phyloP scores from a whole-genome alignment of 2,113 vertebrate species.

The Oxyruncus cristatus region DNA sequence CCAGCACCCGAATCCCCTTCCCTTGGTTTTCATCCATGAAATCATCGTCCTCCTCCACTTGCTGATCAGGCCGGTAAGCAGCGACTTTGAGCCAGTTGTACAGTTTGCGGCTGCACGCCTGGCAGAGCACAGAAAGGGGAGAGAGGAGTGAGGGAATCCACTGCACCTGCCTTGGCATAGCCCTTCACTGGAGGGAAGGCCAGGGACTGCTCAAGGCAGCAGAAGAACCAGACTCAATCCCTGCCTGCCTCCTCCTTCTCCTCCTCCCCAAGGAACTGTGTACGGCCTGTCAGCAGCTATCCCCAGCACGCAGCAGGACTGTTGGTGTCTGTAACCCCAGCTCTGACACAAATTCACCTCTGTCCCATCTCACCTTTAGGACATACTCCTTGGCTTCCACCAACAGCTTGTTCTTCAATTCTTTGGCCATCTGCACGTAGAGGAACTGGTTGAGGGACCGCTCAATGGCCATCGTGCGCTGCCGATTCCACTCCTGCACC shows the following conservation, averaged over 20 bases:
- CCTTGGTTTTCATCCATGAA: conserved; percentile 96
- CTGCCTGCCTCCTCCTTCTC: neutral
- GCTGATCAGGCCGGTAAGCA: conserved; percentile 92
- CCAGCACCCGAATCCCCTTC: conserved; percentile 93
- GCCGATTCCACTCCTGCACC: conserved; percentile 98
- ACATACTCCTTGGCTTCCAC: conserved; percentile 95
- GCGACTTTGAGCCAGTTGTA: conserved; percentile 96
- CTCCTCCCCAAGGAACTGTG: neutral
- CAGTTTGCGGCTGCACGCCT: conserved; percentile 94
- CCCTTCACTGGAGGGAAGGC: neutral
- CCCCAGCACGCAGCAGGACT: neutral
- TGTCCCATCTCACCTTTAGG: conserved; percentile 80
- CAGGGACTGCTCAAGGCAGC: neutral
- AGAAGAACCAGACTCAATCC: neutral
- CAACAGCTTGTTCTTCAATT: conserved; percentile 94
- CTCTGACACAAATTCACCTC: neutral
- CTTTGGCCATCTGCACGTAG: conserved; percentile 96
- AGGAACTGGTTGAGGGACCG: conserved; percentile 92
- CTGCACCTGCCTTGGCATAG: neutral
- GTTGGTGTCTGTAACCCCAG: neutral
- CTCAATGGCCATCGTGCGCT: conserved; percentile 93
- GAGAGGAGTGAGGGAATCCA: neutral
- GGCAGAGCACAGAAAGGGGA: neutral
- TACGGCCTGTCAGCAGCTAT: neutral
- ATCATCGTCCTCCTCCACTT: conserved; percentile 96